phyloP scores from a whole-genome alignment of 2,113 vertebrate species.

The Catharus fuscescens region DNA sequence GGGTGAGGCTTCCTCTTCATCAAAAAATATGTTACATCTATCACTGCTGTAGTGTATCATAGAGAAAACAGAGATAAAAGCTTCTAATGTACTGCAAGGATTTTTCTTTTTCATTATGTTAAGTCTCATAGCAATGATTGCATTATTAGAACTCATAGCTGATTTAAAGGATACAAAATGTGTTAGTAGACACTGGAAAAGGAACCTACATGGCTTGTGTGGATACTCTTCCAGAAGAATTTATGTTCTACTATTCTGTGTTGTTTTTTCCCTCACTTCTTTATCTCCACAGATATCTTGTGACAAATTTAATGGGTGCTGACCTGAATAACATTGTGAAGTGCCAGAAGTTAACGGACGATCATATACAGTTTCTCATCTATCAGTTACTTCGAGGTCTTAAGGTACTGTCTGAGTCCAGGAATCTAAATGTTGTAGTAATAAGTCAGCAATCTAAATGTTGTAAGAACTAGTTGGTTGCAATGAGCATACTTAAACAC shows the following conservation, averaged over 20 bases:
- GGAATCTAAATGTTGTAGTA: background rate
- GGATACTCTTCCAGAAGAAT: background rate
- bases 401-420: constrained; percentile 79
- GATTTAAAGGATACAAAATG: background rate
- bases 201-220: background rate
- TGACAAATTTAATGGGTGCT: constrained; percentile 97
- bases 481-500: background rate
- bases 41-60: background rate
- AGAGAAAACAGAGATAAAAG: background rate
- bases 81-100: background rate
- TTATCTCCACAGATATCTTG: constrained; percentile 85
- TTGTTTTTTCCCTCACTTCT: background rate
- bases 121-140: background rate
- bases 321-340: constrained; percentile 98
- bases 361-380: constrained; percentile 97
- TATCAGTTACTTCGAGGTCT: constrained; percentile 96
- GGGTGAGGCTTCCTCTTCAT: background rate
- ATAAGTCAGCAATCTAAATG: background rate
- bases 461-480: background rate
- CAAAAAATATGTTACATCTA: background rate
- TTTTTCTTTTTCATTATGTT: background rate
- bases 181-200: background rate
- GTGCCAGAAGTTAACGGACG: constrained; percentile 94
- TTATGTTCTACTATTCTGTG: background rate
- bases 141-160: background rate